These are phyloP conservation scores for Paralichthys olivaceus DNA, from an alignment of 2,113 vertebrate species.

Conservation along the genomic window DNA sequence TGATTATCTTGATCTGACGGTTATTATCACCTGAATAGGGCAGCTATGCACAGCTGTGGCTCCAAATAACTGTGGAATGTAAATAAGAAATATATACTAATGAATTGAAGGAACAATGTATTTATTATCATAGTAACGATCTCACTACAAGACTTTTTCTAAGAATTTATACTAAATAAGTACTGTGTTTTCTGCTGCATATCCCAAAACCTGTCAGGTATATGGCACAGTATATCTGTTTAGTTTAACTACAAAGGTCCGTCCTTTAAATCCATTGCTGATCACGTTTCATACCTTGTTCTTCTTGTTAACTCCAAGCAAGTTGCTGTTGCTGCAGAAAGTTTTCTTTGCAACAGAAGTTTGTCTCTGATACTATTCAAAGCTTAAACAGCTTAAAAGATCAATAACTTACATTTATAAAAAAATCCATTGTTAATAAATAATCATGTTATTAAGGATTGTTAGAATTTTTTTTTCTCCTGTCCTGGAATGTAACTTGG, in stretches of 20 bases:
- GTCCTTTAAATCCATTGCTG: too few species aligned
- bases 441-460: background rate
- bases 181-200: background rate
- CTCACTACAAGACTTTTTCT: background rate
- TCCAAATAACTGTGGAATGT: too few species aligned
- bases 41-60: too few species aligned
- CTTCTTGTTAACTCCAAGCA: background rate
- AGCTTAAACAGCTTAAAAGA: background rate
- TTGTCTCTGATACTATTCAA: background rate
- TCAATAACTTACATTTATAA: slow-evolving; percentile 2
- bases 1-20: background rate
- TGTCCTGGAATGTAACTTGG: slow-evolving; percentile 10
- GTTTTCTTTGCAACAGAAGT: background rate
- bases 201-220: background rate
- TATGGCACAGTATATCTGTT: too few species aligned
- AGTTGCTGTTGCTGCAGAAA: background rate
- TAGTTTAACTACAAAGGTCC: too few species aligned
- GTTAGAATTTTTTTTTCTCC: background rate
- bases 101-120: too few species aligned
- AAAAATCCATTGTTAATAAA: background rate
- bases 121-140: too few species aligned
- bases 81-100: too few species aligned
- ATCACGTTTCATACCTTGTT: background rate
- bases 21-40: slow-evolving; percentile 6
- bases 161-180: too few species aligned